Percentiles rank a stretch among this genome's conserved stretches.
These are phyloP conservation scores for Oryzias melastigma DNA, from an alignment of 2,113 vertebrate genomes.

Conservation along the genomic window DNA sequence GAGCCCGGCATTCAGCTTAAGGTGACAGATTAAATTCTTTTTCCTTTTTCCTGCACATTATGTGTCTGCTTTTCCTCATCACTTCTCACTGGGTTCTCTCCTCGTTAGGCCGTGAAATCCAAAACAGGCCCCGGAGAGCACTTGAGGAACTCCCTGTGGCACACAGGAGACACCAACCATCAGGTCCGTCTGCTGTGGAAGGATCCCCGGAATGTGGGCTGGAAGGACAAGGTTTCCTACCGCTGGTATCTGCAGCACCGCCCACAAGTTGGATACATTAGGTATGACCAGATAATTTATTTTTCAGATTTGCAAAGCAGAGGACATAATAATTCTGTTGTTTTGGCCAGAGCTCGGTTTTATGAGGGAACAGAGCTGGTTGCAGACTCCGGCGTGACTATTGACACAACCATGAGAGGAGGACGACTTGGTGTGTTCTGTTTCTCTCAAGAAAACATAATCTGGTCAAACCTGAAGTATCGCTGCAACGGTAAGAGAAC, in stretches of 20 bases:
- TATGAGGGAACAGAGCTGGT: constrained; percentile 94
- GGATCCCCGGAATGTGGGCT: constrained; percentile 94
- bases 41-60: constrained; percentile 2
- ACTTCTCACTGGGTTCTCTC: neutral
- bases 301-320: neutral
- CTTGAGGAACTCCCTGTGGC: constrained; percentile 96
- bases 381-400: constrained; percentile 96
- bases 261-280: constrained; percentile 96
- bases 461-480: constrained; percentile 98
- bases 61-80: neutral
- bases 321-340: neutral
- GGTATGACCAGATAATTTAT: constrained; percentile 66
- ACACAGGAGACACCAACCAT: constrained; percentile 94
- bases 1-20: constrained; percentile 98
- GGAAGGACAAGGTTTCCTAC: constrained; percentile 99
- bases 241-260: constrained; percentile 98
- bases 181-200: constrained; percentile 98
- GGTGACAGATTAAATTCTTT: constrained; percentile 69
- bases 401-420: constrained; percentile 98
- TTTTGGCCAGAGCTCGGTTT: constrained; percentile 84
- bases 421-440: constrained; percentile 97
- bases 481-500: constrained; percentile 91
- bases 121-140: constrained; percentile 93
- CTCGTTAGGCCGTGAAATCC: constrained; percentile 91
- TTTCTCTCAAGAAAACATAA: constrained; percentile 99